Evolutionary conservation across 2,888 invertebrate species (phyloP).

Genomic region (Drosophila barbarae): DNA sequence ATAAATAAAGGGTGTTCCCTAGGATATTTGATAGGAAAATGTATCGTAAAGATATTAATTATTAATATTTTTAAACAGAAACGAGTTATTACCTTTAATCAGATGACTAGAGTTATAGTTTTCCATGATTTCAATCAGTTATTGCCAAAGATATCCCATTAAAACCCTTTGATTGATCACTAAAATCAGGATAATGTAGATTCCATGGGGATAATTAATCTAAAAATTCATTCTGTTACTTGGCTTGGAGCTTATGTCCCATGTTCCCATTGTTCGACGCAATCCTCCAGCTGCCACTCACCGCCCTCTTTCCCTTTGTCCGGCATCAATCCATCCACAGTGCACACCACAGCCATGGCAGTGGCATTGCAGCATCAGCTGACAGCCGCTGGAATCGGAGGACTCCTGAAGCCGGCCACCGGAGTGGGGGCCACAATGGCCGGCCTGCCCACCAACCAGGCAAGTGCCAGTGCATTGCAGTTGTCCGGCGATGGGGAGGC

Average conservation of each 20-base stretch:
- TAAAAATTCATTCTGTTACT: background rate
- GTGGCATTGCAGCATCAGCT: constrained; percentile 78
- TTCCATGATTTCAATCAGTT: background rate
- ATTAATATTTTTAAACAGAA: background rate
- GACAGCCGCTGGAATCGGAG: constrained; percentile 76
- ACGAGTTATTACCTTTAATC: background rate
- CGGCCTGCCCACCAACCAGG: constrained; percentile 70
- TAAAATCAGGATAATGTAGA: background rate
- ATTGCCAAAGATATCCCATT: background rate
- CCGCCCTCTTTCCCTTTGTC: constrained; percentile 2
- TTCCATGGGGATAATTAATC: background rate
- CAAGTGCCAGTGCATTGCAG: constrained; percentile 59
- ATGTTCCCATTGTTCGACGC: background rate
- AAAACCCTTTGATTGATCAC: background rate
- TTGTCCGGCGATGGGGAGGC: constrained; percentile 76
- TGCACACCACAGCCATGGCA: constrained; percentile 78
- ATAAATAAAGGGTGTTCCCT: too few species aligned
- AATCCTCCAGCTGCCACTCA: constrained; percentile 35
- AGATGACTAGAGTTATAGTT: background rate
- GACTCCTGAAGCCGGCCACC: constrained; percentile 77
- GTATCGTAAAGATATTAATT: background rate
- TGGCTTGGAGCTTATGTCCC: background rate
- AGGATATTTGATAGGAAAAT: background rate
- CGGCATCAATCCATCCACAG: constrained; percentile 43
- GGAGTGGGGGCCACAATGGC: constrained; percentile 75